Evolutionary conservation across 92 coral and sea anemone species (phyloP), one percentile per base, ranked within the genome.

Genomic region (Palythoa caribaeorum): DNA sequence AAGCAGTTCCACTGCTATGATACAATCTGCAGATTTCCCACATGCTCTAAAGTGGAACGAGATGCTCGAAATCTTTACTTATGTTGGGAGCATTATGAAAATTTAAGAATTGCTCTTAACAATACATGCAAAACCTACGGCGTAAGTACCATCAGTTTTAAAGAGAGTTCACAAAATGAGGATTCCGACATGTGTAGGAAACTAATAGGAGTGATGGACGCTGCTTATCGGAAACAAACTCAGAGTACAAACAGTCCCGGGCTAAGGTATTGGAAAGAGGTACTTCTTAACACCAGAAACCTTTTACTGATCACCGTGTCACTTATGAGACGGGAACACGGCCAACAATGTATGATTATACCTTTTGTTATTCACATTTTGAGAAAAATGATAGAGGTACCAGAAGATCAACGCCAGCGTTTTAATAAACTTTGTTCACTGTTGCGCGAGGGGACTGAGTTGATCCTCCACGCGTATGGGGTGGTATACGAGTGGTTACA

Each of bases 221-320:
- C 83, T 53, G 83, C 83, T 14, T 78, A 78, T 68, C 8, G 68
- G 83, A 76, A 50, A 76, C 83, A 78, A 35, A 78, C 5, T 36
- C n/a, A 11, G 10, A 36, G 48, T 36, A 9, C 70, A 57, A 54
- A 15, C 83, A 55, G 2, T 15, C 37, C 71, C 6, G 20, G 48
- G 55, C 52, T 14, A 55, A 55, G 51, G 16, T 78, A 52, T 17
- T 78, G 83, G 83, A 78, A 78, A 57, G 83, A 78, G 62, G 68
- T 78, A 12, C 66, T 78, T 37, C 69, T 78, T 21, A 78, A 78
- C 83, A 54, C 83, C 2, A 78, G 83, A 35, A 78, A 78, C 8
- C 9, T 78, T 10, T 78, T 78, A 14, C 17, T 78, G 69, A 11
- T 78, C 40, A 36, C 69, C 0, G 44, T 52, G 70, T 55, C 83